Evolutionary conservation across 2,888 invertebrate species (phyloP), one percentile per base, ranked within the genome.

Genomic region (Eremobia ochroleuca): DNA sequence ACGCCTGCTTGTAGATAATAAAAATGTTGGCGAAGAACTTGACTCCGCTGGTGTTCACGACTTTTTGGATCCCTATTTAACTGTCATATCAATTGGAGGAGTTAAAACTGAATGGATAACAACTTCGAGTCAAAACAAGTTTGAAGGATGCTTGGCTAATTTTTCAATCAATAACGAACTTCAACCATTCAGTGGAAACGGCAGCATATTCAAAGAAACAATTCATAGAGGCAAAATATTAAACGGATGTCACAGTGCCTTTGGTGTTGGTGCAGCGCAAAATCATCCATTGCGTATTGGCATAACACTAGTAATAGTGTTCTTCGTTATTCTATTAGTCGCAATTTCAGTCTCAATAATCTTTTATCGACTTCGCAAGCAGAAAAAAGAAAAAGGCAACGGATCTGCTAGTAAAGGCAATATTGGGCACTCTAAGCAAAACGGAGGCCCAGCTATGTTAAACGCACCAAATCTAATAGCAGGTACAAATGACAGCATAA

Each of bases 331-430:
- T 79, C 96, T 99, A 25, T 97, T 99, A 71, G 98, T 99, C 21
- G 99, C 99, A 25, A 99, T 99, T 89, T 97, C 99, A 76, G 98
- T 98, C 34, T 99, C 99, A 68, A 99, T 99, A 91, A 97, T 99
- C n/a, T 98, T 99, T 61, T 99, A 99, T 94, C 98, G 99, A 64
- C 97, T 99, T 82, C 97, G 99, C 31, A 98, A 98, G 73, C 98
- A 99, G 93, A 98, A 98, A 93, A 98, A 98, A 94, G 99, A 99
- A 92, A 99, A 99, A 92, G 97, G 97, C 25, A 98, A 98, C 21
- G 97, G 97, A 40, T 94, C 96, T 25, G 97, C 97, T 0, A 97
- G 97, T 79, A 98, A 98, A 91, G 97, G 97, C 0, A 97, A 97
- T n/a, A 97, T 98, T 11, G 97, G 98, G n/a, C 98, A 98, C 89